A percentile compares a stretch with the other conserved stretches of the same genome.
These are phyloP conservation scores for Arion vulgaris DNA, from an alignment of 1,140 invertebrate species.

Conservation along the genomic window DNA sequence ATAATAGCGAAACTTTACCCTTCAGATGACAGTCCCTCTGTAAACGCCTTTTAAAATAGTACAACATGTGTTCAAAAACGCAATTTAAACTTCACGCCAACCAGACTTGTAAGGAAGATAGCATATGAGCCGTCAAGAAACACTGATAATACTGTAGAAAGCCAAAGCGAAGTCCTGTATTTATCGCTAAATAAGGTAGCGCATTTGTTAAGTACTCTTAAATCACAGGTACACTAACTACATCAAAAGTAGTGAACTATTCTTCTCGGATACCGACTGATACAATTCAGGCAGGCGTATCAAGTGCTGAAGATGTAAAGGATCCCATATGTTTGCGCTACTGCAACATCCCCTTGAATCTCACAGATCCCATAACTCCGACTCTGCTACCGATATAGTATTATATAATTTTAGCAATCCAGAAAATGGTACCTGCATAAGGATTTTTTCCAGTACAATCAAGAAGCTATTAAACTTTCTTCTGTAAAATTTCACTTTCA, in stretches of 20 bases:
- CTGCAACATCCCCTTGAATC: background rate
- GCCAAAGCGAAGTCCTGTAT: background rate
- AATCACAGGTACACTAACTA: background rate
- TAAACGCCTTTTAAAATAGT: background rate
- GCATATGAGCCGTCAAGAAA: background rate
- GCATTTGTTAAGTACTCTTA: background rate
- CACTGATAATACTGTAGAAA: background rate
- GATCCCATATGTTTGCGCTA: background rate
- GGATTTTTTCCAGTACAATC: background rate
- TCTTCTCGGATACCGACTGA: background rate
- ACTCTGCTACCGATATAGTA: background rate
- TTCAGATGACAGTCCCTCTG: background rate
- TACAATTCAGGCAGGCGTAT: background rate
- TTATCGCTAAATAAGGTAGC: background rate
- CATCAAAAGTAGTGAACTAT: background rate
- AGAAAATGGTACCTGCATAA: constrained; percentile 4
- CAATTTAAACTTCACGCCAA: background rate
- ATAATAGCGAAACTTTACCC: background rate
- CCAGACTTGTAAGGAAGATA: background rate
- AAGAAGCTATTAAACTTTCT: background rate
- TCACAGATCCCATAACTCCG: background rate
- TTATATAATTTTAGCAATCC: constrained; percentile 1
- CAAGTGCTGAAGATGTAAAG: background rate
- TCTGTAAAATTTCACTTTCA: background rate
- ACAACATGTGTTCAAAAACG: background rate